phyloP scores from a whole-genome alignment of 2,113 vertebrate genomes.

The zebrafish (Danio rerio) region DNA sequence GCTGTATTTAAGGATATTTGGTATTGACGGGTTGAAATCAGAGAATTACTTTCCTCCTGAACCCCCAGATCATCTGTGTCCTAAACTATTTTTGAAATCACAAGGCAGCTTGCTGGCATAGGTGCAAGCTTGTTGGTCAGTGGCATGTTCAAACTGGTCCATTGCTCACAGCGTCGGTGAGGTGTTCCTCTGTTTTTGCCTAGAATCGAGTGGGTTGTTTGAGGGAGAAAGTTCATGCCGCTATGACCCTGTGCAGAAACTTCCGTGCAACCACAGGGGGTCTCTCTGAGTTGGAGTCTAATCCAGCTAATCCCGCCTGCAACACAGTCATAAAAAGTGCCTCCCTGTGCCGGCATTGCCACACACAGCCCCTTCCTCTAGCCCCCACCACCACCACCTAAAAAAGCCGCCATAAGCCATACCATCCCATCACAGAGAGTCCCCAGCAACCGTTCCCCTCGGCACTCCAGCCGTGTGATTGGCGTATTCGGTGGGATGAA shows the following conservation, averaged over 20 bases:
- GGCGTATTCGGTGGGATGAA: slow-evolving; percentile 39
- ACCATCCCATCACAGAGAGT: neutral
- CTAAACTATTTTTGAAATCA: too few relatives aligned
- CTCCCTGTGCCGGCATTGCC: slow-evolving; percentile 54
- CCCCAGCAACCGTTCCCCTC: slow-evolving; percentile 23
- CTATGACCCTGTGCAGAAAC: slow-evolving; percentile 70
- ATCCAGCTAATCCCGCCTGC: slow-evolving; percentile 79
- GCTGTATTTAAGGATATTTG: neutral
- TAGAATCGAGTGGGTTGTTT: neutral
- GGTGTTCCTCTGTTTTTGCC: too few relatives aligned
- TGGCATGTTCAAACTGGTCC: too few relatives aligned
- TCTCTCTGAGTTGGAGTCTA: slow-evolving; percentile 72
- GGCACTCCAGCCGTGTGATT: slow-evolving; percentile 21
- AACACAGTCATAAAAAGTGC: slow-evolving; percentile 62
- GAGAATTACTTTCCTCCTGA: neutral
- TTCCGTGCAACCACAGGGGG: slow-evolving; percentile 73
- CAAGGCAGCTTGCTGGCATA: neutral
- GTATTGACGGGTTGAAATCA: neutral
- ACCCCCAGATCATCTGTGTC: too few relatives aligned
- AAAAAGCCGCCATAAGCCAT: slow-evolving; percentile 30
- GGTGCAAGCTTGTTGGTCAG: too few relatives aligned
- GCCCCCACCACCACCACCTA: slow-evolving; percentile 4
- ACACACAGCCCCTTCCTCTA: slow-evolving; percentile 42
- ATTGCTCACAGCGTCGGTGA: too few relatives aligned
- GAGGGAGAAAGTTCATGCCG: slow-evolving; percentile 32